Conservation (phyloP, 2,797 vertebrate genomes). For the Phoeniculus purpureus region DNA sequence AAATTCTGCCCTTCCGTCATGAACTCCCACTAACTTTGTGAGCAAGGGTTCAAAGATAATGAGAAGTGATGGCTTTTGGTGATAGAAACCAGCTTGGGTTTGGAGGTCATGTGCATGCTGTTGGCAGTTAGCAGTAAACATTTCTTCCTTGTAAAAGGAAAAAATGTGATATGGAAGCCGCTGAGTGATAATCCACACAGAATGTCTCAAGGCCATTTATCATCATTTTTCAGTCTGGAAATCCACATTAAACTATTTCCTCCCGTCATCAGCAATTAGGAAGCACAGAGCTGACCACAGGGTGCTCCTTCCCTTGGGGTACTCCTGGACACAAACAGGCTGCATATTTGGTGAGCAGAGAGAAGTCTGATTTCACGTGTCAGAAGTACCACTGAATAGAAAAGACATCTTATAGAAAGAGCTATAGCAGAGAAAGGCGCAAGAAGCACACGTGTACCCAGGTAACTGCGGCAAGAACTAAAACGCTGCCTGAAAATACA, state of each 20-base stretch:
- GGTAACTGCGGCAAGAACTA: background rate
- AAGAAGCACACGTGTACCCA: background rate
- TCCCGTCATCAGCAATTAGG: background rate
- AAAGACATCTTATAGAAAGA: background rate
- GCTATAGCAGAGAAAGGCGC: background rate
- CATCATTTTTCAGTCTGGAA: conserved; percentile 23
- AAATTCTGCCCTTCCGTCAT: background rate
- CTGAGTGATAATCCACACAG: background rate
- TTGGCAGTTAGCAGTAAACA: conserved; percentile 15
- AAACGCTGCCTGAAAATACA: background rate
- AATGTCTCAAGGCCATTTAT: background rate
- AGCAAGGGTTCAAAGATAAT: conserved; percentile 5
- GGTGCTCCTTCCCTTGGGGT: background rate
- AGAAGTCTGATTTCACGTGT: background rate
- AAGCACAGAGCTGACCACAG: background rate
- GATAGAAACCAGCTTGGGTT: background rate
- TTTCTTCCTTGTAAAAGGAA: background rate
- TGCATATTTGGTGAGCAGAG: background rate
- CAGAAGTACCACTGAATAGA: background rate
- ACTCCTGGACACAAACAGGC: background rate
- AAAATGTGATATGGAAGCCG: background rate
- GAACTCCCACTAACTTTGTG: conserved; percentile 11
- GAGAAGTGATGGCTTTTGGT: background rate
- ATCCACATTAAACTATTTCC: background rate
- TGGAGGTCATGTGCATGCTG: background rate